Evolutionary conservation across 2,113 vertebrate genomes (phyloP), one percentile per base, ranked within the genome.

Genomic region (Callopanchax toddi): DNA sequence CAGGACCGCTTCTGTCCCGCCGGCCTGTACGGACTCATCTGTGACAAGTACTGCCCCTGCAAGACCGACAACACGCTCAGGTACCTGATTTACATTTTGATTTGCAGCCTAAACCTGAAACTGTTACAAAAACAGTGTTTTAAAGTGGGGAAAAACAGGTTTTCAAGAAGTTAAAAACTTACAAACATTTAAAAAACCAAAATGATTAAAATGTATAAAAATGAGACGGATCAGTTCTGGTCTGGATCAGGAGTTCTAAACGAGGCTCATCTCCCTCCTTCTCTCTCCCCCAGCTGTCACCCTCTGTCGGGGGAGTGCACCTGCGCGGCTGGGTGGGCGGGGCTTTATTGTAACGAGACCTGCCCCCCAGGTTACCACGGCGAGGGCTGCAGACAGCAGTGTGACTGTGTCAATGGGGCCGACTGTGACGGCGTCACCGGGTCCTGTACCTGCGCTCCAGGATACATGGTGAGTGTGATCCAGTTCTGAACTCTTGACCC

Each of bases 251-350:
- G 36, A 11, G 13, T 9, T 23, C 25, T 11, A 26, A 39, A 26
- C 18, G 0, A 0, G 3, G 2, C 0, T 29, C 5, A 13, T 11
- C 5, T 17, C 6, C 26, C 34, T 25, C 2, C 36, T 40, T 60
- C n/a, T 53, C 32, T 25, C 44, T 50, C 60, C 32, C 21, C 21
- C 57, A 99, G 97, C 84, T 99, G 97, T 83, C 97, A 99, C 73
- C 97, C 97, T 0, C 86, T 98, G 76, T 95, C 96, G 3, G 97
- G 97, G 54, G 96, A 95, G 70, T 99, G 97, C 67, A 91, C 93
- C 69, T 99, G 97, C 78, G 92, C 89, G 22, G 92, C 94, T 0
- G 97, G 97, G 50, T 99, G 97, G 96, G 89, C 95, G 13, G 96
- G 97, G 25, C 93, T 92, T 5, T 94, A 93, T 89, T 99, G 97